Evolutionary conservation across 1,140 invertebrate genomes (phyloP), one percentile per base, ranked within the genome.

Genomic region (Episyrphus balteatus): DNA sequence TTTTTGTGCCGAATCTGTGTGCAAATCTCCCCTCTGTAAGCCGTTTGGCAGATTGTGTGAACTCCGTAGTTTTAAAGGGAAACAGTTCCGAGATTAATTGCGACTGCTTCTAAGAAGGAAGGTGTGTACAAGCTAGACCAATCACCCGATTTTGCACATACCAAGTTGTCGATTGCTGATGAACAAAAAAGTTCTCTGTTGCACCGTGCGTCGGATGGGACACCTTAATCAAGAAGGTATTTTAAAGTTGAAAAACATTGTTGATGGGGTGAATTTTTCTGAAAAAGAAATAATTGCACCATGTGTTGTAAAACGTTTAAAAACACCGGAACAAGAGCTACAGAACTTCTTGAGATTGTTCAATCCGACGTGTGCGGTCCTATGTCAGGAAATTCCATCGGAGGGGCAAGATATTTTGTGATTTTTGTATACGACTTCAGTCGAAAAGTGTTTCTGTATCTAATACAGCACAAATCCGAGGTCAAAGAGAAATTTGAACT

Each of bases 341-440:
- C 50, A 5, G 33, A 50, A 34, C 39, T 54, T 14, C 51, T 72
- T 32, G 58, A 64, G 40, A 31, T 68, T 2, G 54, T 69, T 11
- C 62, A 69, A 44, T 53, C 55, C 36, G 66, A 70, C 43, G 45
- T 71, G 9, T 70, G 67, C 52, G 67, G 66, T 36, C 62, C 57
- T 8, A 67, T 68, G 58, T 33, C 52, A 11, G 42, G 33, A 37
- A 34, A 17, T 17, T 57, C 67, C 9, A 44, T 57, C 7, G 48
- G 51, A 9, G 50, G 51, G 0, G 45, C 47, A 9, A 40, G 37
- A 19, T 66, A 60, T 46, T 53, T 59, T 26, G 13, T 62, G 3
- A 51, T 56, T 9, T 57, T 66, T 31, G 61, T 56, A 15, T 57
- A 66, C 48, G 55, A 63, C 41, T 59, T 50, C 50, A 48, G 47